Conservation (phyloP, 2,888 invertebrate genomes). For the Penaeus monodon region DNA sequence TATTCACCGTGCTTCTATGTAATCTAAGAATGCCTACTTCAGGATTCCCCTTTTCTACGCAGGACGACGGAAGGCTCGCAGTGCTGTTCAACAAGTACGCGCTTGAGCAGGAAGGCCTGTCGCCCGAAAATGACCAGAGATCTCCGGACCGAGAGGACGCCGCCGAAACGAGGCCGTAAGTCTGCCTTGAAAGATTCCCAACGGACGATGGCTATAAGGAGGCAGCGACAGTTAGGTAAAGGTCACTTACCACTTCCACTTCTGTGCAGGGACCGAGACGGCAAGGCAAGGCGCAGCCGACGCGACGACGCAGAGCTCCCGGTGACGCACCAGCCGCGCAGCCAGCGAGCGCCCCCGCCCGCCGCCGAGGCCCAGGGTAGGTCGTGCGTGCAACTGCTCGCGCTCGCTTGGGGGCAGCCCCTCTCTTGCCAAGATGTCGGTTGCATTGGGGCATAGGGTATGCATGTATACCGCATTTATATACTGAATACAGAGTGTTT, state of each 20-base stretch:
- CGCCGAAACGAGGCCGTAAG: background rate
- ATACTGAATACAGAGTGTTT: too few species aligned
- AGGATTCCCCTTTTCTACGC: background rate
- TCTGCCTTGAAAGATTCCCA: background rate
- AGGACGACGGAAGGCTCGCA: slow-evolving; percentile 69
- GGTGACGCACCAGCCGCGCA: background rate
- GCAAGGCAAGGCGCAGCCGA: background rate
- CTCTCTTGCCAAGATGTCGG: too few species aligned
- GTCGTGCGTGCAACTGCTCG: too few species aligned
- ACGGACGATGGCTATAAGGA: background rate
- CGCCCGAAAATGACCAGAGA: slow-evolving; percentile 28
- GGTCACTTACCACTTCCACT: background rate
- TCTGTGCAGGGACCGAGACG: background rate
- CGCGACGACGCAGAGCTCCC: slow-evolving; percentile 10
- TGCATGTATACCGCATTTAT: too few species aligned
- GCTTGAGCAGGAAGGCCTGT: slow-evolving; percentile 72
- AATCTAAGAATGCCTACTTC: background rate
- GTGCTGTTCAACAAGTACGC: slow-evolving; percentile 82
- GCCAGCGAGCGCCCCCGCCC: slow-evolving; percentile 1
- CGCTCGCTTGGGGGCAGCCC: too few species aligned
- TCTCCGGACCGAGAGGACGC: slow-evolving; percentile 15
- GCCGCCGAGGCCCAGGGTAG: background rate
- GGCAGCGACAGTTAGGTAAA: too few species aligned
- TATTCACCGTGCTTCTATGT: too few species aligned
- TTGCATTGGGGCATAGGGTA: too few species aligned